These are phyloP conservation scores for Montipora capitata DNA, from an alignment of 92 coral and sea anemone genomes.

Conservation along the genomic window DNA sequence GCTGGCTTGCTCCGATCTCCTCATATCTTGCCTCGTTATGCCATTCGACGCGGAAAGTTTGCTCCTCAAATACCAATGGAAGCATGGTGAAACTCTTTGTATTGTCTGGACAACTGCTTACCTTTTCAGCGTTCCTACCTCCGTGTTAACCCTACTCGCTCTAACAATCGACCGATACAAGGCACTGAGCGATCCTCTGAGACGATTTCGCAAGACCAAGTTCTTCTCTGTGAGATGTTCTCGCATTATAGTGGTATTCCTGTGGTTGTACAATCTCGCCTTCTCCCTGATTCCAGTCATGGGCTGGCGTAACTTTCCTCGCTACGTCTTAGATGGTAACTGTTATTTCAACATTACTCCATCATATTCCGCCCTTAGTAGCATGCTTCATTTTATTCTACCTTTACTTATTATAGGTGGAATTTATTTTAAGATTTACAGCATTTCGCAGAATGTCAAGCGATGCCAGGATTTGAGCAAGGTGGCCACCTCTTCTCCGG, in stretches of 20 bases:
- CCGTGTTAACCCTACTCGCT: constrained; percentile 86
- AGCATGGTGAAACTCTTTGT: constrained; percentile 77
- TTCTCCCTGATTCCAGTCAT: constrained; percentile 87
- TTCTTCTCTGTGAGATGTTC: constrained; percentile 85
- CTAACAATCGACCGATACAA: constrained; percentile 96
- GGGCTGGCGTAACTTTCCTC: constrained; percentile 85
- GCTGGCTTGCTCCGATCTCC: constrained; percentile 89
- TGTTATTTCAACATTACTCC: constrained; percentile 85
- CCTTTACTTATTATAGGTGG: constrained; percentile 83
- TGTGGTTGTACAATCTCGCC: constrained; percentile 89
- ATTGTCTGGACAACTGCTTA: constrained; percentile 90
- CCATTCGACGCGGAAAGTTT: constrained; percentile 90
- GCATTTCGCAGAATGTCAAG: constrained; percentile 71
- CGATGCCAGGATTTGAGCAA: constrained; percentile 54
- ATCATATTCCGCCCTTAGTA: constrained; percentile 84
- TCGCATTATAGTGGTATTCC: constrained; percentile 62
- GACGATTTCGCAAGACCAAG: constrained; percentile 76
- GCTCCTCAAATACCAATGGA: constrained; percentile 75
- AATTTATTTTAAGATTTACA: constrained; percentile 84
- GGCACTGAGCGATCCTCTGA: constrained; percentile 90
- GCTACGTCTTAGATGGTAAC: constrained; percentile 17
- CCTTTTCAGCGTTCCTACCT: constrained; percentile 91
- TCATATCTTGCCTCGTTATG: constrained; percentile 86
- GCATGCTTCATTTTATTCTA: constrained; percentile 84
- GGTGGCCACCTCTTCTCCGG: constrained; percentile 20